These are phyloP conservation scores for Montifringilla adamsi DNA, from an alignment of 2,113 vertebrate species.

Conservation along the genomic window DNA sequence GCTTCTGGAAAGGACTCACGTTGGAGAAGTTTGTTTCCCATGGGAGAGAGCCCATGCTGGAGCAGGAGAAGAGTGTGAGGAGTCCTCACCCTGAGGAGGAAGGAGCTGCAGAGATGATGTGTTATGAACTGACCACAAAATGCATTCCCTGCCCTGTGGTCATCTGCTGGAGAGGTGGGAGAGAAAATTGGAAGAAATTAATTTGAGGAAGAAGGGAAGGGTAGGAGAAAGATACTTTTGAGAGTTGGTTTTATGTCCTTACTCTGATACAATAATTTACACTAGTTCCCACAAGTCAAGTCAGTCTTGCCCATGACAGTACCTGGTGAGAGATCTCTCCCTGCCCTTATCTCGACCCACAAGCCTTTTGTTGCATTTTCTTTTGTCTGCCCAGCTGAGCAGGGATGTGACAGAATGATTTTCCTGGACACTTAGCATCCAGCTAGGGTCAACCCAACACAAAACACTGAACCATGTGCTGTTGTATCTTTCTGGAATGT, in stretches of 20 bases:
- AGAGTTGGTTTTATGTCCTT: neutral
- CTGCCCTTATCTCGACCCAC: fast-evolving
- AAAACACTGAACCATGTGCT: neutral
- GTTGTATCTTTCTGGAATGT: neutral
- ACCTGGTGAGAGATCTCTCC: neutral
- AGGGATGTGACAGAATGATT: neutral
- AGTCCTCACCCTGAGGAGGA: neutral
- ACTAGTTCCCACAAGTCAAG: neutral
- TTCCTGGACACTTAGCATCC: neutral
- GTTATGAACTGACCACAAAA: too few relatives aligned
- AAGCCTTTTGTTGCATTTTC: neutral
- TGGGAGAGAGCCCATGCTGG: neutral
- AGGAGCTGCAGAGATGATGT: neutral
- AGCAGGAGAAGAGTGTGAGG: neutral
- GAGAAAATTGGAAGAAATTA: neutral
- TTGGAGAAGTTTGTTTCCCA: neutral
- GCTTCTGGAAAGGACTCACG: neutral
- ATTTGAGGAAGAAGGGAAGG: neutral
- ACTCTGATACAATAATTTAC: neutral
- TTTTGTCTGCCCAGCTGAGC: neutral
- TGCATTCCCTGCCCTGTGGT: fast-evolving
- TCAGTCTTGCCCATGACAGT: neutral
- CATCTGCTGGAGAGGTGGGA: neutral
- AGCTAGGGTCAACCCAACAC: neutral
- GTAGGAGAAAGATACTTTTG: neutral